Conservation (phyloP, 2,888 invertebrate species). For the Drosophila nr. fundita region DNA sequence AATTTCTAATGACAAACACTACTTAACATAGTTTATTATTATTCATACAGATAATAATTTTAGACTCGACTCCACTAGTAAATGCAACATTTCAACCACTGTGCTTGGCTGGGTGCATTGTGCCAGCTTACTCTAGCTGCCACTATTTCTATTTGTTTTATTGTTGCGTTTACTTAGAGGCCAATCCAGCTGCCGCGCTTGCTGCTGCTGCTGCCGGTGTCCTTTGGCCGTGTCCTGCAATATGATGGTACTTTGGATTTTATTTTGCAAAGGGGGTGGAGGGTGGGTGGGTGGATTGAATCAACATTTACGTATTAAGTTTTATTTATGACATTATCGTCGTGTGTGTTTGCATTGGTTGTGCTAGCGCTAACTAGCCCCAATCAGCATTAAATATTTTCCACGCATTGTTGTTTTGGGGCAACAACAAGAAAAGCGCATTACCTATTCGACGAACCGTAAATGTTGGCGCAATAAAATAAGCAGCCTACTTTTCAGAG, state of each 20-base stretch:
- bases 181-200: background rate
- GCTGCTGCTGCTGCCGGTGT: background rate
- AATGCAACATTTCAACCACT: background rate
- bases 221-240: background rate
- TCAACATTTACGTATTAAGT: constrained; percentile 9
- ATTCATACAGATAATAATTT: background rate
- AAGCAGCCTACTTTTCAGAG: constrained; percentile 62
- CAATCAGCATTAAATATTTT: constrained; percentile 30
- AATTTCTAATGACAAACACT: background rate
- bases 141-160: constrained; percentile 29
- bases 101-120: constrained; percentile 2
- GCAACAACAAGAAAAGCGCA: constrained; percentile 68
- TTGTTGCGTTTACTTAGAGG: constrained; percentile 29
- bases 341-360: constrained; percentile 28
- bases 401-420: constrained; percentile 18
- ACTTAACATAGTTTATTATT: background rate
- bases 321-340: constrained; percentile 47
- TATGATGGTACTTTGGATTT: background rate
- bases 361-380: constrained; percentile 37
- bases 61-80: background rate
- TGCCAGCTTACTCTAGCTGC: background rate
- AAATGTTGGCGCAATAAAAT: constrained; percentile 67
- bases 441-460: constrained; percentile 71
- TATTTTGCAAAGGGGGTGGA: background rate
- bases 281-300: background rate